Base-by-base conservation (phyloP, 2,113 vertebrate genomes). In the Prunella fulvescens region DNA sequence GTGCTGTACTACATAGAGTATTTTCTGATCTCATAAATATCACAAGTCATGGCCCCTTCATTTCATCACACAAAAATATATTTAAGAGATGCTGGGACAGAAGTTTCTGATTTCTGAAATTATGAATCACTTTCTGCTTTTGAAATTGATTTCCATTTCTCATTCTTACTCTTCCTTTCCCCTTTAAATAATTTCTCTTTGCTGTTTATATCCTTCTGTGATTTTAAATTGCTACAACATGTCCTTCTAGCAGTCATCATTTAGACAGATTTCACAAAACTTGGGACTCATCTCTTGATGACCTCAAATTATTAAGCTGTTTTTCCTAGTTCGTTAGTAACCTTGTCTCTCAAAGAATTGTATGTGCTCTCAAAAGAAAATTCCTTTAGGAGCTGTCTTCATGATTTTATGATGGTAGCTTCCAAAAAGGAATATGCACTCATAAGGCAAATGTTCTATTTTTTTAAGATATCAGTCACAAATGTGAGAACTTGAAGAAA, bases 81-180 rank as follows among this genome's bases (percentile, higher is more conserved):
- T 71, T 81, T 67, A 91, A 74, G 12, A 61, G 45, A 37, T 73
- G 13, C 40, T 5, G 3, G 54, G 50, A 50, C 50, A 70, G 58
- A 94, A 94, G 11, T n/a, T 3, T 37, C 37, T 37, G 37, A 85
- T 87, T 94, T 90, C 81, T 91, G 53, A 94, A 91, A 93, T 85
- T 90, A 89, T 67, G 10, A 67, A 82, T 65, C 37, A 60, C 10
- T 9, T 73, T 78, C 51, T 62, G 15, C 31, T 57, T 90, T 82
- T 76, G 57, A 64, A 93, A 85, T 79, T 79, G 57, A 17, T 72
- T 91, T 64, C 13, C 10, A 82, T 91, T 94, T 93, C 48, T 94
- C 56, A 81, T 73, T 71, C 16, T 88, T 57, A n/a, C 23, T 77
- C n/a, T 76, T 84, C 19, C 8, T 79, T 76, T 82, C 73, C 39